Percentiles rank a stretch among this genome's conserved stretches.
phyloP scores from a whole-genome alignment of 2,797 vertebrate genomes.

The Eulemur rubriventer region DNA sequence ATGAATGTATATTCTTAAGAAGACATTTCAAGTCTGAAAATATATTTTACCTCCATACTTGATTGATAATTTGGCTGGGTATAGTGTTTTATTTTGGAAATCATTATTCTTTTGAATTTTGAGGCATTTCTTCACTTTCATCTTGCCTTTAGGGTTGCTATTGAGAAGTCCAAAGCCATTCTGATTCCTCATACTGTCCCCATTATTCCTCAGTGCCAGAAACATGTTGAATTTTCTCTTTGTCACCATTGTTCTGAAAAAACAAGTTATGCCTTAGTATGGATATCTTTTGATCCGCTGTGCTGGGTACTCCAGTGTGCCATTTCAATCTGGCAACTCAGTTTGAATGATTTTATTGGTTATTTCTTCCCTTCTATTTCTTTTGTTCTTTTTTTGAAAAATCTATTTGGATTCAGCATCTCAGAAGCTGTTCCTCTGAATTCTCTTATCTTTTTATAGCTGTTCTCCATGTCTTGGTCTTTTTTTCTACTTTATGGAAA shows the following conservation, averaged over 20 bases:
- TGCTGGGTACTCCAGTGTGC: background rate
- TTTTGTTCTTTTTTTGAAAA: background rate
- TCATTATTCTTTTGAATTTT: background rate
- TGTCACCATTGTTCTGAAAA: background rate
- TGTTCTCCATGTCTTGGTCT: background rate
- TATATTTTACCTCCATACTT: background rate
- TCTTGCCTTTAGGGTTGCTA: background rate
- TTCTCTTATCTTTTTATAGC: background rate
- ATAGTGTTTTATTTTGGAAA: constrained; percentile 18
- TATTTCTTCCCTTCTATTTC: background rate
- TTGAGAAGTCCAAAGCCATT: background rate
- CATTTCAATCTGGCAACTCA: background rate
- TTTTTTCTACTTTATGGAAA: background rate
- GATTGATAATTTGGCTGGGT: background rate
- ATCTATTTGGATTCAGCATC: background rate
- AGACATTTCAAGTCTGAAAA: background rate
- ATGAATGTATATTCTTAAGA: background rate
- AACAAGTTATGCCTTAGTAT: background rate
- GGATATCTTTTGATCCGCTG: background rate
- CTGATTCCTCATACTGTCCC: background rate
- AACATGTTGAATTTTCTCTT: background rate
- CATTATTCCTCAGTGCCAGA: background rate
- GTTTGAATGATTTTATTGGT: background rate
- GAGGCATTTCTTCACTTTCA: background rate
- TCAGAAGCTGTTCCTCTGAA: background rate